These are phyloP conservation scores for Atherinomorus stipes DNA, from an alignment of 2,113 vertebrate species.

Conservation along the genomic window DNA sequence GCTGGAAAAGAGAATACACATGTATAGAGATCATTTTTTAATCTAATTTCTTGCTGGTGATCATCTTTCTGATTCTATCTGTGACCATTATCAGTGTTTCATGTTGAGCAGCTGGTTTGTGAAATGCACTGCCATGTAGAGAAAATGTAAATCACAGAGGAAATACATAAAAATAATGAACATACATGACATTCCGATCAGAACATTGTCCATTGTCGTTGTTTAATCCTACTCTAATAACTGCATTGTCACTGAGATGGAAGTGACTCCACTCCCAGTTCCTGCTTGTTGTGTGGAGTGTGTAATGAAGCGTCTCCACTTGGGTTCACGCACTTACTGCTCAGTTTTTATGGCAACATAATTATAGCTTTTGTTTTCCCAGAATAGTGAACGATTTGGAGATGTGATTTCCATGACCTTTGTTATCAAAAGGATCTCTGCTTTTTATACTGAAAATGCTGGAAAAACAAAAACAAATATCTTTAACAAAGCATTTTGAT, in stretches of 20 bases:
- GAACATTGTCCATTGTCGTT: neutral
- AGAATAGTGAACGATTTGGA: neutral
- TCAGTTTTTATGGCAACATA: constrained; percentile 39
- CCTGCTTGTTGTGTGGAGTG: constrained; percentile 19
- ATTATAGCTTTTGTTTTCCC: constrained; percentile 31
- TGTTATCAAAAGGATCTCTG: neutral
- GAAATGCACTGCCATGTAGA: neutral
- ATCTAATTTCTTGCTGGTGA: constrained; percentile 38
- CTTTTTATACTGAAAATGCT: neutral
- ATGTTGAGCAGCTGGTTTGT: neutral
- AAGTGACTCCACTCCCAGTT: neutral
- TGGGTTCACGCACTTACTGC: constrained; percentile 34
- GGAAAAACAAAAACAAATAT: neutral
- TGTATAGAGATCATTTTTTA: constrained; percentile 27
- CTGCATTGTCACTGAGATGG: constrained; percentile 33
- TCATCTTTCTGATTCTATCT: constrained; percentile 44
- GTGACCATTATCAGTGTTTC: neutral
- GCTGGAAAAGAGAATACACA: constrained; percentile 28
- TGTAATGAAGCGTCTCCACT: constrained; percentile 24
- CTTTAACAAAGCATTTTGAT: neutral
- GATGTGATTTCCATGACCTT: neutral
- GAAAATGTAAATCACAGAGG: fast-evolving
- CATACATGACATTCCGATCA: neutral
- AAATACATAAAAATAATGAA: neutral
- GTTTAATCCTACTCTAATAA: constrained; percentile 2